Conservation (phyloP, 2,113 vertebrate species). For the Amia ocellicauda region DNA sequence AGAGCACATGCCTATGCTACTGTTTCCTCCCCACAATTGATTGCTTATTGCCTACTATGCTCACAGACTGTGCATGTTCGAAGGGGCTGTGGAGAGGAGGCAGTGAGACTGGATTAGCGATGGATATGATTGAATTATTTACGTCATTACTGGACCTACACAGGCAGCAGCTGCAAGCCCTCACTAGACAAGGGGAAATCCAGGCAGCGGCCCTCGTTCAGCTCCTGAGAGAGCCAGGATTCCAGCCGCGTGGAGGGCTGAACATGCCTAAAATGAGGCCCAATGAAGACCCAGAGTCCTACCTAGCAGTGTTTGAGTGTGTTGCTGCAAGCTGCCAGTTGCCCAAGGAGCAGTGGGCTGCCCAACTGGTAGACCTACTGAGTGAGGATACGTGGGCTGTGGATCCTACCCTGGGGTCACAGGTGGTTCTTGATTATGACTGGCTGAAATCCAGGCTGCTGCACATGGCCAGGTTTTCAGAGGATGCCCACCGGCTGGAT, state of each 20-base stretch:
- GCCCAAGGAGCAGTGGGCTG: conserved; percentile 7
- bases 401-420: not conserved
- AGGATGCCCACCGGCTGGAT: not conserved
- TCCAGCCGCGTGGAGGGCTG: not conserved
- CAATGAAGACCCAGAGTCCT: conserved; percentile 10
- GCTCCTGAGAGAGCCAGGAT: not conserved
- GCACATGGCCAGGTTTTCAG: not conserved
- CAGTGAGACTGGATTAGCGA: not conserved
- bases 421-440: not conserved
- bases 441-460: conserved; percentile 2
- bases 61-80: too few species aligned
- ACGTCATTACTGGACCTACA: conserved; percentile 15
- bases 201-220: conserved; percentile 10
- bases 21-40: too few species aligned
- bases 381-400: not conserved
- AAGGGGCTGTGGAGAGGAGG: too few species aligned
- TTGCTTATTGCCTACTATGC: too few species aligned
- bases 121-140: conserved; percentile 17
- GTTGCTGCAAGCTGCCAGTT: not conserved
- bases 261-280: not conserved
- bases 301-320: conserved; percentile 10
- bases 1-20: too few species aligned
- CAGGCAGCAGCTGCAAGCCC: conserved; percentile 17
- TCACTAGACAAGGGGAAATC: conserved; percentile 19
- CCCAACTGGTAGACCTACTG: not conserved